Base-by-base conservation (phyloP, 2,888 invertebrate genomes). In the Polydrusus cervinus region DNA sequence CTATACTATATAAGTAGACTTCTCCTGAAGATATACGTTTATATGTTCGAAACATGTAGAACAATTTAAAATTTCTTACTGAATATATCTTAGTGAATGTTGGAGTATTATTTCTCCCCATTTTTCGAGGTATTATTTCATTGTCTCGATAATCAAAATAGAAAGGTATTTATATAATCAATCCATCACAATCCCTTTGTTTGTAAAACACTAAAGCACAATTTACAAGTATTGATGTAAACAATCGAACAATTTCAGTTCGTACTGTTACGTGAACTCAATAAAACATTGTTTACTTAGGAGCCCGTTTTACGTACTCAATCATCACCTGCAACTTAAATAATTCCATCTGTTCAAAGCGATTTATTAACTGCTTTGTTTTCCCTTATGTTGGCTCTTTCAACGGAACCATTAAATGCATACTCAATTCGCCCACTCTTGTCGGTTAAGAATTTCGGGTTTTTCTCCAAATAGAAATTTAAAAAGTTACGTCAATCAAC, bases 291-390 rank as follows among this genome's bases (percentile, higher is more conserved):
- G 82, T 83, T 83, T 82, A 82, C 81, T 81, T 81, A 81, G 79
- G 74, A 79, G 80, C 78, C 75, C 72, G 80, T 81, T 82, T 81
- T 81, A 82, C 81, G 81, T 80, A 82, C 80, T 83, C 83, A 80
- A 80, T 83, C 83, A 82, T 79, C 83, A 80, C 80, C 71, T 78
- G 65, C 73, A 82, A 81, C 76, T 81, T 80, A 83, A 82, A 82
- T 82, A 82, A 81, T 82, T 81, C 81, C 82, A 82, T 80, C 78
- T 82, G 83, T 81, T 82, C 74, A 75, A 77, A 76, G 77, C 78
- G 78, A 80, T 81, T 82, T 83, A 82, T 82, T 79, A 80, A 80
- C 81, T 81, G 82, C 82, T 83, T 82, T 82, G 82, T 83, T 82
- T 83, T 81, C 82, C 79, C 77, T 77, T 80, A 78, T 78, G 79